Evolutionary conservation across 2,888 invertebrate genomes (phyloP), one percentile per base, ranked within the genome.

Genomic region (Luperina nickerlii): DNA sequence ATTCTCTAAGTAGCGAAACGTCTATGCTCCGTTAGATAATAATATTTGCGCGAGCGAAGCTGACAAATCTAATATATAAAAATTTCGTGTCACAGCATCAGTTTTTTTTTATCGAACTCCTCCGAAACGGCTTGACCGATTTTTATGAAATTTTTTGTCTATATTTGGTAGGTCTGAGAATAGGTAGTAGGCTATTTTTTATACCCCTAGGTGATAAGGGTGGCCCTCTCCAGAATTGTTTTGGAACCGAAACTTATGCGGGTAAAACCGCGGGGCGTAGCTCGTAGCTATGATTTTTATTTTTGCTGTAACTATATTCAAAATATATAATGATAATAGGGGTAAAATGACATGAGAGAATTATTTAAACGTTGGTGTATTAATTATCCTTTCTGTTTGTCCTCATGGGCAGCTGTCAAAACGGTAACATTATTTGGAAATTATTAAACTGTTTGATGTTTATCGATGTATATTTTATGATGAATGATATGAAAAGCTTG

Each of bases 381-480:
- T 38, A 73, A 85, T 85, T 82, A 82, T 71, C 45, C 65, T 67
- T 66, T 73, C 65, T 62, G 51, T 60, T 20, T 60, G 74, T 74
- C 27, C 32, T 57, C 57, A 74, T 62, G 45, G 48, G 45, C 63
- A 65, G 60, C 81, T 82, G 65, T 70, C 85, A 62, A 81, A 81
- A 70, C 69, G 27, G 38, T 85, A 18, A 69, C 45, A 82, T 38
- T 82, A 62, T 78, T 83, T 65, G 60, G 38, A 69, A 81, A 65
- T 81, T 27, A 74, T 85, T 66, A 73, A 74, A 70, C 45, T 74
- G 81, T 74, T 74, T 62, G 18, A 69, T 68, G 71, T 84, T 72
- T 62, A 71, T 54, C 27, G 27, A 85, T 82, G 69, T 69, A 70
- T 85, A 69, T 62, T 80, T 65, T 73, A 51, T 80, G n/a, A 60